phyloP scores from a whole-genome alignment of 2,888 invertebrate species.

The Amphiduros pacificus region DNA sequence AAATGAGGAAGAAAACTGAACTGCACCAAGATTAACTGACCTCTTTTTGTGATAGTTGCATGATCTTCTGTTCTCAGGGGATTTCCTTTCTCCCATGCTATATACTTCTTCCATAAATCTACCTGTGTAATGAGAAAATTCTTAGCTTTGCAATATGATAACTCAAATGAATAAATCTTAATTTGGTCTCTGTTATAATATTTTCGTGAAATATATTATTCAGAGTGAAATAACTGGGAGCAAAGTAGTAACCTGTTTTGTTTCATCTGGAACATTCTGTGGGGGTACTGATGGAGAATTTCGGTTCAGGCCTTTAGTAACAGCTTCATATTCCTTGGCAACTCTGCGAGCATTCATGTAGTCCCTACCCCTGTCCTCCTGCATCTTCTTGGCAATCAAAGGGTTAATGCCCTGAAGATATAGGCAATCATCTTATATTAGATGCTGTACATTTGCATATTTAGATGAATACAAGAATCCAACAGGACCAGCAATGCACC shows the following conservation, averaged over 20 bases:
- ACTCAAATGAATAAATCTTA: constrained; percentile 21
- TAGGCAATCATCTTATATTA: too few species aligned
- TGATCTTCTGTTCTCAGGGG: constrained; percentile 96
- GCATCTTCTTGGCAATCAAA: constrained; percentile 94
- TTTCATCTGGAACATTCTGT: constrained; percentile 80
- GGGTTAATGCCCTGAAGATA: constrained; percentile 74
- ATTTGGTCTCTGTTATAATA: neutral
- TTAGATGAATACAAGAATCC: too few species aligned
- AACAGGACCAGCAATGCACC: too few species aligned
- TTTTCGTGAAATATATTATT: neutral
- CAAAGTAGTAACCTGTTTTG: constrained; percentile 75
- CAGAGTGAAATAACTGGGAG: neutral
- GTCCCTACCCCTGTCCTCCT: constrained; percentile 89
- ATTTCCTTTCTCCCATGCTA: constrained; percentile 95
- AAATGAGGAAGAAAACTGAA: too few species aligned
- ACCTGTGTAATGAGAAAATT: constrained; percentile 66
- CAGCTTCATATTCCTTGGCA: constrained; percentile 90
- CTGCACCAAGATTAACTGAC: too few species aligned
- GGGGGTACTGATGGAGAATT: constrained; percentile 98
- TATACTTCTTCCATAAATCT: constrained; percentile 98
- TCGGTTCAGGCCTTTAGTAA: constrained; percentile 90
- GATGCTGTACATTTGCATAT: too few species aligned
- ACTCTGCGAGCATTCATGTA: constrained; percentile 97
- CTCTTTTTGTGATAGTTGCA: constrained; percentile 82
- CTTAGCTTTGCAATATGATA: neutral